A percentile compares a stretch with the other conserved stretches of the same genome.
phyloP scores from a whole-genome alignment of 2,797 vertebrate species.

The Huso huso region DNA sequence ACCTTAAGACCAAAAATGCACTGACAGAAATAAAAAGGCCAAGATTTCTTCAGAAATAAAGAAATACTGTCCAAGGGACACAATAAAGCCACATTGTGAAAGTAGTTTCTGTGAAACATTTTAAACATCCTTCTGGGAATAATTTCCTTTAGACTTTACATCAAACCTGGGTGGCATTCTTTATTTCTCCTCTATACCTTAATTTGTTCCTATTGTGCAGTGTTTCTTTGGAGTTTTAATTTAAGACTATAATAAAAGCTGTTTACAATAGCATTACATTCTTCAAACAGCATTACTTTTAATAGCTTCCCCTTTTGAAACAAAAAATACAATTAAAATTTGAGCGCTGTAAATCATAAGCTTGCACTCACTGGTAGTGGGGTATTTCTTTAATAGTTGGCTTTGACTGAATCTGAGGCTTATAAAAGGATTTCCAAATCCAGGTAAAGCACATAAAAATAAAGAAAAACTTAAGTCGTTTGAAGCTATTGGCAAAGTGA shows the following conservation, averaged over 20 bases:
- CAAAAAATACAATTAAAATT: conserved; percentile 12
- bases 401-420: too few species aligned
- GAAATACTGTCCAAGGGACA: conserved; percentile 55
- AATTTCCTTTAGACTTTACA: neutral
- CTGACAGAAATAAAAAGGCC: conserved; percentile 65
- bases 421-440: too few species aligned
- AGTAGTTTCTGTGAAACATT: conserved; percentile 57
- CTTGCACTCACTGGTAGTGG: conserved; percentile 10
- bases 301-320: conserved; percentile 29
- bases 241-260: conserved; percentile 18
- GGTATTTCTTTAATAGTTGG: too few species aligned
- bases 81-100: conserved; percentile 55
- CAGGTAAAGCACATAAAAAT: too few species aligned
- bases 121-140: conserved; percentile 42
- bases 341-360: conserved; percentile 27
- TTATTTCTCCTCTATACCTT: neutral
- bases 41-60: conserved; percentile 60
- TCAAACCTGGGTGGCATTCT: neutral
- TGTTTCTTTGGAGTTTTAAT: neutral
- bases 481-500: too few species aligned
- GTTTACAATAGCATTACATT: conserved; percentile 34
- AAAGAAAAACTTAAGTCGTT: too few species aligned
- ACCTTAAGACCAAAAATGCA: conserved; percentile 81
- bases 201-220: neutral
- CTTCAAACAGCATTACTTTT: conserved; percentile 27